Evolutionary conservation across 23 tunicate species (phyloP), one percentile per base, ranked within the genome.

Genomic region (Clavelina lepadiformis): DNA sequence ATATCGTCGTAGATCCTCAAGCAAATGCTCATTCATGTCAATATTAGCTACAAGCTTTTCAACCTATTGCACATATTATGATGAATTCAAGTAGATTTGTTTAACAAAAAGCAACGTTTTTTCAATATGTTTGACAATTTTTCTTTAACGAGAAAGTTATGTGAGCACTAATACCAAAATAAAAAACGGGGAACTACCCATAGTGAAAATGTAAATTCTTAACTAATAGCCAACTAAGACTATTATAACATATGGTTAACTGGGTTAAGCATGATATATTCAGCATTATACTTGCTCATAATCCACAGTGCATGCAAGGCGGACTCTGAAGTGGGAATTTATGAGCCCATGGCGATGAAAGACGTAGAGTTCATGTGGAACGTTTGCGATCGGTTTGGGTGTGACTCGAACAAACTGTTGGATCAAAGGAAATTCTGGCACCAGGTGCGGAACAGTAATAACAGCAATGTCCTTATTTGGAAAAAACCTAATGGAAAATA

Each of bases 351-450:
- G 65, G 7, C 89, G 71, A 46, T 89, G 89, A 49, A 89, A 89
- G 11, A 83, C 83, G 61, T 89, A 89, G 51, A 89, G 55, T 58
- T 89, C 97, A 60, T 89, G 97, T 7, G 83, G 81, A 8, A 75
- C 80, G 28, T 82, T 64, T 25, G 69, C 62, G 13, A 58, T 27
- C 1, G 74, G 70, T 35, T 51, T 55, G 33, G 97, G 97, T 0
- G 89, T 81, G 35, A 76, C 82, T 46, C 97, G 74, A 13, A 89
- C 97, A 76, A 89, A 89, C 32, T 89, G 84, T 46, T 89, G 88
- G 18, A 89, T 24, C 13, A 89, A 83, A 4, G 97, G 97, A 56
- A 89, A 89, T 57, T 89, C 97, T 8, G 88, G 97, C 24, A 82
- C 88, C 24, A 89, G 34, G 38, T 89, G 97, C 23, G 97, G 97